Evolutionary conservation across 2,113 vertebrate species (phyloP).

Genomic region (Donacobius atricapilla): DNA sequence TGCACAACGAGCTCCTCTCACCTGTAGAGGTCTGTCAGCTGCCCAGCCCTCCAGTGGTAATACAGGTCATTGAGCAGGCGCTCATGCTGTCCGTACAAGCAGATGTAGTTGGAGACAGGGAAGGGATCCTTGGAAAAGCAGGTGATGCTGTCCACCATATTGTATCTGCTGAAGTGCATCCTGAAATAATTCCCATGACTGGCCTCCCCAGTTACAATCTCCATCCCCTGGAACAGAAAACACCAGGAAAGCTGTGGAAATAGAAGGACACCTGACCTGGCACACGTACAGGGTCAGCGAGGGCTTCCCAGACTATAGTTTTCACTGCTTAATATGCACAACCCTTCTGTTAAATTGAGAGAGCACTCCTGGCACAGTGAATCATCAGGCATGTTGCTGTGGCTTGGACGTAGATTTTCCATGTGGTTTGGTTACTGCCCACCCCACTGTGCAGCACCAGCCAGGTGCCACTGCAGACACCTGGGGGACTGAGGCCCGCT

Average conservation of each 20-base stretch:
- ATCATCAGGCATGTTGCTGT: neutral
- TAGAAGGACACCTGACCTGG: neutral
- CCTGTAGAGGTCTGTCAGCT: conserved; percentile 89
- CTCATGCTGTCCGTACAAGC: conserved; percentile 86
- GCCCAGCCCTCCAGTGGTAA: conserved; percentile 68
- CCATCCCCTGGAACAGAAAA: conserved; percentile 71
- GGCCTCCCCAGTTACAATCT: conserved; percentile 77
- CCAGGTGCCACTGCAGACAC: neutral
- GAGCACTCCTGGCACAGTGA: accelerated
- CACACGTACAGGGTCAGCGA: neutral
- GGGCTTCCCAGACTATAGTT: neutral
- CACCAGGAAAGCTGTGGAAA: neutral
- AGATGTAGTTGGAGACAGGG: conserved; percentile 83
- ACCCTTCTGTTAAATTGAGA: neutral
- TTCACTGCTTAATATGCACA: neutral
- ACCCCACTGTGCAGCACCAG: neutral
- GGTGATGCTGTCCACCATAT: conserved; percentile 82
- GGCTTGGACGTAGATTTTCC: neutral
- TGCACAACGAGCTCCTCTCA: conserved; percentile 6
- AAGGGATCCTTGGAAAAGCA: conserved; percentile 83
- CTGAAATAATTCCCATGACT: conserved; percentile 85
- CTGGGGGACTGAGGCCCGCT: neutral
- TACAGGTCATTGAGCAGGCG: conserved; percentile 84
- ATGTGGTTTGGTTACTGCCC: neutral
- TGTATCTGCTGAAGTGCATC: conserved; percentile 75